These are phyloP conservation scores for Camponotus vicinus DNA, from an alignment of 1,140 invertebrate species.

Conservation along the genomic window DNA sequence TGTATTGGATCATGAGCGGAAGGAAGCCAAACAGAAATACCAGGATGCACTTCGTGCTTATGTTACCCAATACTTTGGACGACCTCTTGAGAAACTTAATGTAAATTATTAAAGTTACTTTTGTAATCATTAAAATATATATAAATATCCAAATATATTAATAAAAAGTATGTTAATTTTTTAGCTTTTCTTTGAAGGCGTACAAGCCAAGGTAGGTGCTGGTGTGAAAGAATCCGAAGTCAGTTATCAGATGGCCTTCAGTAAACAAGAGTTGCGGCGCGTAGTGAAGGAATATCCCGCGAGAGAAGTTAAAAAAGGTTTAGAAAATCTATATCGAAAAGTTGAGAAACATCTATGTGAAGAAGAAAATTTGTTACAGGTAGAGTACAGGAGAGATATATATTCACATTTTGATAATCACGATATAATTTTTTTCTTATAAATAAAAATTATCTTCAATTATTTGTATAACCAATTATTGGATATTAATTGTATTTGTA, in stretches of 20 bases:
- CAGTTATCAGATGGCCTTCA: constrained; percentile 98
- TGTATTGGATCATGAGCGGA: constrained; percentile 94
- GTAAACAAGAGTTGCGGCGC: constrained; percentile 98
- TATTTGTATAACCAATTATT: not conserved
- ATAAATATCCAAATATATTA: not conserved
- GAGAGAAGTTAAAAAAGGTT: constrained; percentile 97
- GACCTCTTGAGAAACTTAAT: constrained; percentile 98
- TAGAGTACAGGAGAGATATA: constrained; percentile 20
- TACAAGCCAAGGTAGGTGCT: constrained; percentile 95
- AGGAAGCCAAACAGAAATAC: constrained; percentile 97
- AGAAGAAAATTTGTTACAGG: constrained; percentile 97
- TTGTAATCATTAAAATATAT: not conserved
- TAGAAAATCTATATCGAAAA: constrained; percentile 98
- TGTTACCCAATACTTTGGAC: constrained; percentile 97
- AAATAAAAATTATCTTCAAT: not conserved
- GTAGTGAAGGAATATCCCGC: constrained; percentile 98
- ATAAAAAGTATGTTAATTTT: constrained; percentile 73
- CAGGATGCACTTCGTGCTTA: constrained; percentile 96
- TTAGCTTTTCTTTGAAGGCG: constrained; percentile 97
- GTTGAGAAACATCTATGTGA: constrained; percentile 99
- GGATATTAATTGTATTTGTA: not conserved
- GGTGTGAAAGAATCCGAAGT: constrained; percentile 99
- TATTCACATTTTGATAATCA: not conserved
- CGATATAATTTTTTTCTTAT: not conserved
- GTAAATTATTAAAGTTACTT: constrained; percentile 86